phyloP scores from a whole-genome alignment of 2,888 invertebrate species.

The Papilio elwesi region DNA sequence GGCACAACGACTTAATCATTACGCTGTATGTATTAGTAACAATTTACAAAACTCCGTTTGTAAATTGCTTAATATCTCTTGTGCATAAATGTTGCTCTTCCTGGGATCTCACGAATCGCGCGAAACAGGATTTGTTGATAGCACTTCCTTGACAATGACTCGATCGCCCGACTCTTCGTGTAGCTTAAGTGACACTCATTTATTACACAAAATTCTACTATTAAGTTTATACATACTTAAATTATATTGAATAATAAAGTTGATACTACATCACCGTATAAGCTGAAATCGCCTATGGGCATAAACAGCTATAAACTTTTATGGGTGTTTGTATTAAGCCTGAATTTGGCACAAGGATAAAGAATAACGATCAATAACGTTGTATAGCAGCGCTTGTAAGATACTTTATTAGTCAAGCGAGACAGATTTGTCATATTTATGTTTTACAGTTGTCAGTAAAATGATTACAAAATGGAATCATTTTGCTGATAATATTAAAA shows the following conservation, averaged over 20 bases:
- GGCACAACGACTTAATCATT: too few species aligned
- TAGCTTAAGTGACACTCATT: too few species aligned
- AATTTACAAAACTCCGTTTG: too few species aligned
- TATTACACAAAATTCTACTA: too few species aligned
- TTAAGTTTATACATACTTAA: too few species aligned
- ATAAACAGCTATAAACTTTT: constrained; percentile 16
- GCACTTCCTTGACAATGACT: too few species aligned
- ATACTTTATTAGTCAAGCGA: constrained; percentile 6
- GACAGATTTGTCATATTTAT: neutral
- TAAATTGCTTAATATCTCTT: too few species aligned
- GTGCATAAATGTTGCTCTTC: too few species aligned
- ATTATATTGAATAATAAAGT: neutral
- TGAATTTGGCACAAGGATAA: constrained; percentile 27
- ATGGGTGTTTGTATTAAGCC: constrained; percentile 19
- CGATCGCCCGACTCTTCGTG: too few species aligned
- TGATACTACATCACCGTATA: constrained; percentile 9
- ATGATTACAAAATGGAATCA: neutral
- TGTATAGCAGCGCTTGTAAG: constrained; percentile 4
- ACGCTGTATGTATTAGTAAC: too few species aligned
- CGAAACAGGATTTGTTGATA: too few species aligned
- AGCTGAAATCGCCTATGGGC: neutral
- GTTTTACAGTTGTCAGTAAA: neutral
- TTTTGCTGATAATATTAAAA: neutral
- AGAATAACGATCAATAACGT: constrained; percentile 21
- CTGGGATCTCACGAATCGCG: too few species aligned